A percentile compares a stretch with the other conserved stretches of the same genome.
These are phyloP conservation scores for Denticeps clupeoides DNA, from an alignment of 2,797 vertebrate species.

Conservation along the genomic window DNA sequence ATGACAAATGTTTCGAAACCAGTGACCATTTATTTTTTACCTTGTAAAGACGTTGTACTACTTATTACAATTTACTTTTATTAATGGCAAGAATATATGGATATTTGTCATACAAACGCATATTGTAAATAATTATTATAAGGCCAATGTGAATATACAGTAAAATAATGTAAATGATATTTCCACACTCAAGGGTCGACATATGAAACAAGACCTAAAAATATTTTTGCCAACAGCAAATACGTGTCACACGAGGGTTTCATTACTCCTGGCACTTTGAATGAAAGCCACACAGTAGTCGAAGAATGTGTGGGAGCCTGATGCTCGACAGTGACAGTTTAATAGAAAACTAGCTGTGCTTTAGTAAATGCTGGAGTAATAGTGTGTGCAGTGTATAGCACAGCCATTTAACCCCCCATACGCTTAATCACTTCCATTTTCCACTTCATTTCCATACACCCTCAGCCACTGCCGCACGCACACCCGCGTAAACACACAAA, in stretches of 20 bases:
- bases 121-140: no score
- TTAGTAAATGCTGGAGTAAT: constrained; percentile 48
- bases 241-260: constrained; percentile 1
- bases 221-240: constrained; percentile 1
- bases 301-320: neutral
- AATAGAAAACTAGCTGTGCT: constrained; percentile 50
- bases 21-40: no score
- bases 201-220: no score
- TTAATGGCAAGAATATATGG: no score
- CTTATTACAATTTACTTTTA: no score
- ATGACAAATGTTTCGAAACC: no score
- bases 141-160: no score
- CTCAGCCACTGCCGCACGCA: constrained; percentile 35
- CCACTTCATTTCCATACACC: constrained; percentile 50
- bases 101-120: no score
- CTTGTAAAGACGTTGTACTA: no score
- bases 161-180: no score
- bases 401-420: constrained; percentile 30
- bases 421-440: constrained; percentile 49
- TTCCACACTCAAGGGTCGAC: no score
- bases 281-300: neutral
- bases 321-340: constrained; percentile 32
- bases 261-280: constrained; percentile 1
- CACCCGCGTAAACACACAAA: constrained; percentile 30
- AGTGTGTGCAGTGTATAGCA: constrained; percentile 40